A percentile compares a stretch with the other conserved stretches of the same genome.
These are phyloP conservation scores for Junco hyemalis DNA, from an alignment of 2,113 vertebrate species.

Conservation along the genomic window DNA sequence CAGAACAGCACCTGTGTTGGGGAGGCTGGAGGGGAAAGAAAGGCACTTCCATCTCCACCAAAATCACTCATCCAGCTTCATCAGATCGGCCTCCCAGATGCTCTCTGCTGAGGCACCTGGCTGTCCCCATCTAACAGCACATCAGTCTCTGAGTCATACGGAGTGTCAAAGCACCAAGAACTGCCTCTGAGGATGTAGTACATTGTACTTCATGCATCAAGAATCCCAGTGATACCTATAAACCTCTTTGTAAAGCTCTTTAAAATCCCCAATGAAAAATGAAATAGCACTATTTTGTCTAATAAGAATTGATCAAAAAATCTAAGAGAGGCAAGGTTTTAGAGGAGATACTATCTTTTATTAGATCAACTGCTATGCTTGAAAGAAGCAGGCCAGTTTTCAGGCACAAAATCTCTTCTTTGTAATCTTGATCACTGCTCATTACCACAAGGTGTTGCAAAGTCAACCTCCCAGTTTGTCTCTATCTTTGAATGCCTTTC, in stretches of 20 bases:
- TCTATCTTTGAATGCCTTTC: neutral
- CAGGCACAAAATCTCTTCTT: neutral
- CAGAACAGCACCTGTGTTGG: neutral
- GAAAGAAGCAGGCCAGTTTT: neutral
- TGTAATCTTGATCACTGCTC: neutral
- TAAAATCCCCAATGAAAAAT: slow-evolving; percentile 4
- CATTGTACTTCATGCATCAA: neutral
- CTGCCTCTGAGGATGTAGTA: neutral
- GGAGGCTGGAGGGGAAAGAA: neutral
- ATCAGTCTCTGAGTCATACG: neutral
- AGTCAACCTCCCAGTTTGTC: neutral
- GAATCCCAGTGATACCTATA: neutral
- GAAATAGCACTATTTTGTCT: neutral
- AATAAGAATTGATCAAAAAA: neutral
- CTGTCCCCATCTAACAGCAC: neutral
- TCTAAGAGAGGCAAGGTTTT: neutral
- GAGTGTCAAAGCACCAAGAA: neutral
- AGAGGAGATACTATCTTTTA: neutral
- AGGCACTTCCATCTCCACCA: neutral
- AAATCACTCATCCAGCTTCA: neutral
- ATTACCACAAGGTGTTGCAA: neutral
- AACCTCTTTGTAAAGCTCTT: neutral
- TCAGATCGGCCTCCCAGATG: neutral
- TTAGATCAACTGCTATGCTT: neutral
- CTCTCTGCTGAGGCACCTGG: neutral